Evolutionary conservation across 1,140 invertebrate genomes (phyloP).

Genomic region (Antheraea mylitta): DNA sequence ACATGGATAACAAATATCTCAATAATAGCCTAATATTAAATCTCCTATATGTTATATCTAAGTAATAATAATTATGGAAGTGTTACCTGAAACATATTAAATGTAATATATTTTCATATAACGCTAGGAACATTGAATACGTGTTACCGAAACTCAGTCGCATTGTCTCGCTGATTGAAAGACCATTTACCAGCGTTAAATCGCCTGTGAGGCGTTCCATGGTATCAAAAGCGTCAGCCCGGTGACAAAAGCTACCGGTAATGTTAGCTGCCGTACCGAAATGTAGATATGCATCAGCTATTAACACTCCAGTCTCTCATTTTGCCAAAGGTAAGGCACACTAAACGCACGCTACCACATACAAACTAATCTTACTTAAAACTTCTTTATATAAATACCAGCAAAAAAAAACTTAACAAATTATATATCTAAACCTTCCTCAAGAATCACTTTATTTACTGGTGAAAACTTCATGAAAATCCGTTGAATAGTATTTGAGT

Average conservation of each 20-base stretch:
- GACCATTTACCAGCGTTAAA: slow-evolving; percentile 10
- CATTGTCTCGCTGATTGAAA: slow-evolving; percentile 4
- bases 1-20: no score
- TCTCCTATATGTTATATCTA: no score
- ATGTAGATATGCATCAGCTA: slow-evolving; percentile 37
- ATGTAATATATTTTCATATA: background rate
- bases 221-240: slow-evolving; percentile 2
- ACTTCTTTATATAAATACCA: no score
- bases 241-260: slow-evolving; percentile 29
- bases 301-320: slow-evolving; percentile 33
- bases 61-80: no score
- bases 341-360: background rate
- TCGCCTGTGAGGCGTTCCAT: background rate
- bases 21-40: no score
- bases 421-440: no score
- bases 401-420: no score
- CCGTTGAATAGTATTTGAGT: no score
- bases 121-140: background rate
- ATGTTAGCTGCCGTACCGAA: slow-evolving; percentile 30
- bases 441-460: no score
- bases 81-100: background rate
- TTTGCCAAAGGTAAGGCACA: slow-evolving; percentile 1
- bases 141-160: background rate
- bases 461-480: no score
- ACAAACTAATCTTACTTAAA: background rate